Percentiles rank a stretch among this genome's conserved stretches.
These are phyloP conservation scores for Tinamus major DNA, from an alignment of 2,797 vertebrate species.

Conservation along the genomic window DNA sequence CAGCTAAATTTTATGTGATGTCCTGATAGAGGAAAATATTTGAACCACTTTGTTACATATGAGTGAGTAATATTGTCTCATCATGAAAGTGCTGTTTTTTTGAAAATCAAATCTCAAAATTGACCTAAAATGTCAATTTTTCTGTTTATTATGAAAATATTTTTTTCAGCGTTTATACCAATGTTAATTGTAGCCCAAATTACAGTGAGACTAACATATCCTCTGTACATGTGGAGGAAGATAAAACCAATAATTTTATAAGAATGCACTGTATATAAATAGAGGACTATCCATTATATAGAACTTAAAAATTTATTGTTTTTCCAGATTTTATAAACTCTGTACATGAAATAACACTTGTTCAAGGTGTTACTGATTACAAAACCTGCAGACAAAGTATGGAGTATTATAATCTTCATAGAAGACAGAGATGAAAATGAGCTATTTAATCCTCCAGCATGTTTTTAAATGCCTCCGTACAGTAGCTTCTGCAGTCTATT, in stretches of 20 bases:
- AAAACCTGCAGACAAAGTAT: neutral
- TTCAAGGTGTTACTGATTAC: neutral
- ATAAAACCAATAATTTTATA: neutral
- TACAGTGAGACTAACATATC: neutral
- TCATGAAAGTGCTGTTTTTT: neutral
- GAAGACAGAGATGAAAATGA: neutral
- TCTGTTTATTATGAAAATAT: neutral
- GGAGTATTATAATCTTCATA: neutral
- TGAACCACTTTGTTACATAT: neutral
- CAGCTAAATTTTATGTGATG: neutral
- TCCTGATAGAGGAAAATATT: neutral
- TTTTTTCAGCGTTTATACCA: too few relatives aligned
- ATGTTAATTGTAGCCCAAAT: neutral
- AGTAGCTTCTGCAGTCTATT: neutral
- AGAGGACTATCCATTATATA: neutral
- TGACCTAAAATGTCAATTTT: neutral
- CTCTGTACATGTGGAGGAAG: neutral
- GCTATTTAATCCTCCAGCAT: neutral
- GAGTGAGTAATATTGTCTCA: neutral
- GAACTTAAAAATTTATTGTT: neutral
- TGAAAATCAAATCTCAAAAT: neutral
- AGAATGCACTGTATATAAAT: neutral
- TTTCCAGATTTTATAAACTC: neutral
- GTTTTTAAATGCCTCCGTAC: neutral
- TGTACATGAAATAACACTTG: neutral